phyloP scores from a whole-genome alignment of 2,888 invertebrate species.

The Agriopis leucophaearia region DNA sequence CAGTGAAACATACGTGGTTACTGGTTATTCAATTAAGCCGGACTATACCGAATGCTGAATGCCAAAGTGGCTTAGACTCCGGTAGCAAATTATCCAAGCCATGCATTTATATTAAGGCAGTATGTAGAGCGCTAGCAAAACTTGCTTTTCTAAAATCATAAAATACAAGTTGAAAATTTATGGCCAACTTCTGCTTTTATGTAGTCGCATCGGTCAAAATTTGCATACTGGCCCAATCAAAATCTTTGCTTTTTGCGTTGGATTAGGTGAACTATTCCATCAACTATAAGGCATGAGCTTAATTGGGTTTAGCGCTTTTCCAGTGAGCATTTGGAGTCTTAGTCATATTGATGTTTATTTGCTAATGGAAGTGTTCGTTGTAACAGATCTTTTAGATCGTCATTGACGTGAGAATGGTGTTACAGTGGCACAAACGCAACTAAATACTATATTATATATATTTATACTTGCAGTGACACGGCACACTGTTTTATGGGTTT shows the following conservation, averaged over 20 bases:
- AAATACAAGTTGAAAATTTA: slow-evolving; percentile 34
- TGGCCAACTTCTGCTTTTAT: slow-evolving; percentile 19
- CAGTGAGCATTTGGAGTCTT: background rate
- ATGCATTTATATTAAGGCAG: slow-evolving; percentile 33
- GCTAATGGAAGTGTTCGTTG: background rate
- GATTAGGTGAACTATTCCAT: slow-evolving; percentile 27
- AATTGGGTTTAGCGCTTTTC: background rate
- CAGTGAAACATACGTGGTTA: slow-evolving; percentile 21
- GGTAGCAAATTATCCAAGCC: slow-evolving; percentile 36
- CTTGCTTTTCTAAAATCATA: slow-evolving; percentile 43
- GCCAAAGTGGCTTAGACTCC: slow-evolving; percentile 35
- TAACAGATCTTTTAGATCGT: background rate
- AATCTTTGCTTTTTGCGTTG: slow-evolving; percentile 16
- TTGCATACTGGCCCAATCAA: slow-evolving; percentile 46
- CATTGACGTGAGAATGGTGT: slow-evolving; percentile 29
- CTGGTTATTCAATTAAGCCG: slow-evolving; percentile 25
- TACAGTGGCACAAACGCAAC: slow-evolving; percentile 13
- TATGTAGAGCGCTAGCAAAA: slow-evolving; percentile 46
- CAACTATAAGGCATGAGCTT: background rate
- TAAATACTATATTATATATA: slow-evolving; percentile 6
- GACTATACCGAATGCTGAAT: slow-evolving; percentile 20
- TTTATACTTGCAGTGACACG: slow-evolving; percentile 7
- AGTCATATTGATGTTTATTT: slow-evolving; percentile 3
- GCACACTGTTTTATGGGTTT: slow-evolving; percentile 28
- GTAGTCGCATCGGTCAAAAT: slow-evolving; percentile 39